A percentile compares a stretch with the other conserved stretches of the same genome.
Conservation (phyloP, 1,140 invertebrate species). For the Acromyrmex charruanus region DNA sequence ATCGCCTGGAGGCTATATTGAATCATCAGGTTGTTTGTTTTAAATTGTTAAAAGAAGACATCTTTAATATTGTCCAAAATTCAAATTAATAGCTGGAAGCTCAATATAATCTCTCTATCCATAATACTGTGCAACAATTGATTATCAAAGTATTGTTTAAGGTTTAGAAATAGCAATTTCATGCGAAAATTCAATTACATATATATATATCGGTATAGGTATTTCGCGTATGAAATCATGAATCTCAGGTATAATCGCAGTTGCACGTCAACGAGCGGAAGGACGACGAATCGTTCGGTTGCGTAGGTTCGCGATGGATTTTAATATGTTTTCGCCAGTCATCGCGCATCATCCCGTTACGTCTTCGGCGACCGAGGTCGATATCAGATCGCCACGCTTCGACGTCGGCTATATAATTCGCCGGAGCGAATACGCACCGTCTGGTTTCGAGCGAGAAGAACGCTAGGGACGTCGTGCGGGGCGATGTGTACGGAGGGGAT, state of each 20-base stretch:
- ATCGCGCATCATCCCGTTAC: slow-evolving; percentile 69
- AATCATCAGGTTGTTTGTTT: no score
- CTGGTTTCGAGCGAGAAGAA: slow-evolving; percentile 64
- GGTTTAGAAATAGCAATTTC: not conserved
- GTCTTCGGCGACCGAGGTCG: slow-evolving; percentile 63
- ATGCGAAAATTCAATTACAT: not conserved
- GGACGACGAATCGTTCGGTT: slow-evolving; percentile 39
- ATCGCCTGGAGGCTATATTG: no score
- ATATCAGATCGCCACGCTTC: slow-evolving; percentile 76
- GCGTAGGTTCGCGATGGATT: slow-evolving; percentile 67
- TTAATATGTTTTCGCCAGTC: slow-evolving; percentile 74
- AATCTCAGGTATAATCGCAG: slow-evolving; percentile 32
- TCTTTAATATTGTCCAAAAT: no score
- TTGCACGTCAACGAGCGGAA: not conserved
- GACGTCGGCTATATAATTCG: slow-evolving; percentile 75
- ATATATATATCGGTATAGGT: not conserved
- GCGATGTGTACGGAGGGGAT: slow-evolving; percentile 30
- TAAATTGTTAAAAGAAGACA: no score
- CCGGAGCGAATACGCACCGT: slow-evolving; percentile 72
- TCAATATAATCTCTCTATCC: no score
- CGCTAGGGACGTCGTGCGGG: slow-evolving; percentile 4
- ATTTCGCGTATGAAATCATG: not conserved
- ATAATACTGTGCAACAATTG: no score
- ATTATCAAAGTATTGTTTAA: no score
- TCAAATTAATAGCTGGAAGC: no score